These are phyloP conservation scores for Neodiprion fabricii DNA, from an alignment of 1,140 invertebrate species.

Conservation along the genomic window DNA sequence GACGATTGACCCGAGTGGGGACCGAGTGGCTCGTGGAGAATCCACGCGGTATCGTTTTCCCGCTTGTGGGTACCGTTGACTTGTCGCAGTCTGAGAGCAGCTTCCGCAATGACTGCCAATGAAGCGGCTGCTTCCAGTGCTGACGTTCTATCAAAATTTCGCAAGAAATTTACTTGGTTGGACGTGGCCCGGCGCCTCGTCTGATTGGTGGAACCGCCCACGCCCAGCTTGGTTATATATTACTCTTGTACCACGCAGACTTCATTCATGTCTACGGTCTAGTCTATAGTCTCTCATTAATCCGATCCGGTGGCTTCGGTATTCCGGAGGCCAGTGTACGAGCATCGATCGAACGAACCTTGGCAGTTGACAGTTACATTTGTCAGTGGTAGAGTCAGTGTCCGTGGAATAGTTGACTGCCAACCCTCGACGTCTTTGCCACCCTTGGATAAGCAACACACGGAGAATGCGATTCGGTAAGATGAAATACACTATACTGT, in stretches of 20 bases:
- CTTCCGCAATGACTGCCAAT: not conserved
- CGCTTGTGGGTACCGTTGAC: not conserved
- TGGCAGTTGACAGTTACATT: not conserved
- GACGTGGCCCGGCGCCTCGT: slow-evolving; percentile 17
- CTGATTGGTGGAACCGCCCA: slow-evolving; percentile 44
- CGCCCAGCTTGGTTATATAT: slow-evolving; percentile 49
- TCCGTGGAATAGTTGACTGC: not conserved
- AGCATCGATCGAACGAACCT: slow-evolving; percentile 33
- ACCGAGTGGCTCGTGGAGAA: not conserved
- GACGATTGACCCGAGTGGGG: not conserved
- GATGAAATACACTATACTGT: not conserved
- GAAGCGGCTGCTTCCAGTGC: not conserved
- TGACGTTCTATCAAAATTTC: slow-evolving; percentile 27
- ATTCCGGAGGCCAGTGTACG: slow-evolving; percentile 21
- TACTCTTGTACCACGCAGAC: slow-evolving; percentile 43
- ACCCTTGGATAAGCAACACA: slow-evolving; percentile 26
- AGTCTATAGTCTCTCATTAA: slow-evolving; percentile 51
- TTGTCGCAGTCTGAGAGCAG: not conserved
- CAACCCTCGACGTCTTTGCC: slow-evolving; percentile 17
- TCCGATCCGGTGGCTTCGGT: slow-evolving; percentile 23
- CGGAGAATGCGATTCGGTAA: not conserved
- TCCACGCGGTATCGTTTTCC: not conserved
- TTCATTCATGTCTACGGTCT: slow-evolving; percentile 55
- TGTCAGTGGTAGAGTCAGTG: not conserved
- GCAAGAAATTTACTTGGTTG: slow-evolving; percentile 23